A percentile compares a stretch with the other conserved stretches of the same genome.
Evolutionary conservation across 2,113 vertebrate genomes (phyloP).

Genomic region (Carollia perspicillata): DNA sequence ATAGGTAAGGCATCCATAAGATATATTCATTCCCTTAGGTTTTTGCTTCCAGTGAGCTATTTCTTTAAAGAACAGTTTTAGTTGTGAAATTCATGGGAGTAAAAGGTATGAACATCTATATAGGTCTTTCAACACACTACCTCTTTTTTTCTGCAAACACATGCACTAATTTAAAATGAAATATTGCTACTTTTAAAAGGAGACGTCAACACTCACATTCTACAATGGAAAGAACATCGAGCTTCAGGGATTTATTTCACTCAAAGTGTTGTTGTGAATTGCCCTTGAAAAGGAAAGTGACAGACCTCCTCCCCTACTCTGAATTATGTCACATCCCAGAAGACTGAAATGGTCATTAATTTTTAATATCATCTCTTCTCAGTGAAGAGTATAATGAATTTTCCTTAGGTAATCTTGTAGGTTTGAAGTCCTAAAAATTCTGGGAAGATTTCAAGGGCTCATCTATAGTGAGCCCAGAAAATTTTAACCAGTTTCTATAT

Average conservation of each 20-base stretch:
- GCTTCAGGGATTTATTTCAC: not conserved
- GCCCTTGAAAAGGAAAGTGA: slow-evolving; percentile 33
- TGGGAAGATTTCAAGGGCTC: not conserved
- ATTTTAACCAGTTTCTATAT: not conserved
- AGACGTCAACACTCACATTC: not conserved
- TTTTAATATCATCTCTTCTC: slow-evolving; percentile 58
- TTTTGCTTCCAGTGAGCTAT: slow-evolving; percentile 28
- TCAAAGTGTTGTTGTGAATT: slow-evolving; percentile 31
- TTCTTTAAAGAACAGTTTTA: not conserved
- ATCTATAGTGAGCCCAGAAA: not conserved
- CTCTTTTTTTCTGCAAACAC: not conserved
- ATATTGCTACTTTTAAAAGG: slow-evolving; percentile 13
- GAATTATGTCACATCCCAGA: slow-evolving; percentile 12
- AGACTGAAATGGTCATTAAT: slow-evolving; percentile 48
- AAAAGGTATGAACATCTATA: not conserved
- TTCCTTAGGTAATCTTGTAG: not conserved
- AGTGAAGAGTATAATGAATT: slow-evolving; percentile 36
- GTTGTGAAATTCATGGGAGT: not conserved
- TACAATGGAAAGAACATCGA: not conserved
- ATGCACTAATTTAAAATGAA: slow-evolving; percentile 53
- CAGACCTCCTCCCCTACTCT: not conserved
- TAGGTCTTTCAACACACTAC: not conserved
- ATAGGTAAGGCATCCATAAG: not conserved
- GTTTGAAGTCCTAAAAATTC: not conserved
- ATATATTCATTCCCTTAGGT: not conserved